These are phyloP conservation scores for Formica aserva DNA, from an alignment of 2,888 invertebrate genomes.

Conservation along the genomic window DNA sequence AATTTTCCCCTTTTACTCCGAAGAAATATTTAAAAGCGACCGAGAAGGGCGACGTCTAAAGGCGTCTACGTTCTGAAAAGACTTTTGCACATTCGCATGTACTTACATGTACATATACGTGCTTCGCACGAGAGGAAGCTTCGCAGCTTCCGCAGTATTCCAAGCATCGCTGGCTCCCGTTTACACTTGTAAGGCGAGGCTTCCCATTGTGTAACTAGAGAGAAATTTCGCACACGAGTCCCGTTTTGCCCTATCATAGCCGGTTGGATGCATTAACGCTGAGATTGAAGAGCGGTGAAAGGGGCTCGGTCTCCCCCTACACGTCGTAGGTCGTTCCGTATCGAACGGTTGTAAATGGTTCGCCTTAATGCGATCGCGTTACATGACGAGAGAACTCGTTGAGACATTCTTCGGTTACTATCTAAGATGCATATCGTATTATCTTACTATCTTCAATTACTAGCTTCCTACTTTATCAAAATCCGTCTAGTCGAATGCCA, in stretches of 20 bases:
- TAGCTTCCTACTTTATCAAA: background rate
- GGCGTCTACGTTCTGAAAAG: constrained; percentile 28
- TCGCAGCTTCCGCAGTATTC: constrained; percentile 43
- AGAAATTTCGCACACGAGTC: constrained; percentile 58
- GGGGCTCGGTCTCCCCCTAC: background rate
- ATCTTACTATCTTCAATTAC: constrained; percentile 32
- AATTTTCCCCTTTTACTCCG: background rate
- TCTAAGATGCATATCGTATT: constrained; percentile 28
- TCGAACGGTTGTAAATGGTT: constrained; percentile 31
- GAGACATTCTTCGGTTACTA: constrained; percentile 31
- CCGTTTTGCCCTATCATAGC: constrained; percentile 42
- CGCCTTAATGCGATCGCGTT: constrained; percentile 49
- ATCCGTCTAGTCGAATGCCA: constrained; percentile 5
- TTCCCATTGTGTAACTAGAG: constrained; percentile 60
- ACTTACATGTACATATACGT: background rate
- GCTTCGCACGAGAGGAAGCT: background rate
- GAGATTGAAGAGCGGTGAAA: constrained; percentile 57
- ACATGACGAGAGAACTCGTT: constrained; percentile 22
- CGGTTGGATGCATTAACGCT: constrained; percentile 60
- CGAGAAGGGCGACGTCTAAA: background rate
- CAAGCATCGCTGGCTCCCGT: constrained; percentile 40
- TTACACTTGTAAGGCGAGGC: constrained; percentile 54
- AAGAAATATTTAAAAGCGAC: background rate
- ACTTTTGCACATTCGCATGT: constrained; percentile 30
- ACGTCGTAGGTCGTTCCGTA: constrained; percentile 17